Percentiles rank a stretch among this genome's conserved stretches.
phyloP scores from a whole-genome alignment of 2,888 invertebrate genomes.

The Hyposoter didymator region DNA sequence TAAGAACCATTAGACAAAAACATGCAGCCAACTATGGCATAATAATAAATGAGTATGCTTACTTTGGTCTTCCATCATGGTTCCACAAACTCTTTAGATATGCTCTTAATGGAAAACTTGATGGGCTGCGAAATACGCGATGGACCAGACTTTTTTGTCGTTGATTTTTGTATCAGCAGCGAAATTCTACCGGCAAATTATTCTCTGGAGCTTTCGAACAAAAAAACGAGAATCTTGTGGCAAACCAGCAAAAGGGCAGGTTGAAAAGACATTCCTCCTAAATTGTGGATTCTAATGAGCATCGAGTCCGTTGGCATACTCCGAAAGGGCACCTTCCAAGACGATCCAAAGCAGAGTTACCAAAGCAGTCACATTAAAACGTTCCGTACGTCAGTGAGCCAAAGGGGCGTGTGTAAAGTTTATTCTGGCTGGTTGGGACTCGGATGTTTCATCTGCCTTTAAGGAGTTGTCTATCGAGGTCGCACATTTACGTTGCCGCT shows the following conservation, averaged over 20 bases:
- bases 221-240: background rate
- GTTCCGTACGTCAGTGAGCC: conserved; percentile 4
- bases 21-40: conserved; percentile 29
- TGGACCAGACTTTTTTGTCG: background rate
- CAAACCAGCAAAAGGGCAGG: background rate
- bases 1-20: conserved; percentile 63
- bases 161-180: background rate
- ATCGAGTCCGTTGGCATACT: background rate
- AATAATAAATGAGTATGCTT: conserved; percentile 48
- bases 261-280: background rate
- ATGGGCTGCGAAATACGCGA: background rate
- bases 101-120: background rate
- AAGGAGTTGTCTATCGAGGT: conserved; percentile 67
- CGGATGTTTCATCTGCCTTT: conserved; percentile 52
- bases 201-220: background rate
- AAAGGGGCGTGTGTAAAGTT: conserved; percentile 49
- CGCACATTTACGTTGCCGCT: conserved; percentile 71
- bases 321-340: background rate
- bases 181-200: too few relatives aligned
- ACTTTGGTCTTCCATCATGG: conserved; percentile 7
- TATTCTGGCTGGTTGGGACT: conserved; percentile 61
- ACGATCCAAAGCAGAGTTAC: background rate
- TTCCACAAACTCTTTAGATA: background rate
- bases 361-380: conserved; percentile 24
- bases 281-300: background rate